Evolutionary conservation across 2,113 vertebrate species (phyloP).

Genomic region (Thunnus maccoyii): DNA sequence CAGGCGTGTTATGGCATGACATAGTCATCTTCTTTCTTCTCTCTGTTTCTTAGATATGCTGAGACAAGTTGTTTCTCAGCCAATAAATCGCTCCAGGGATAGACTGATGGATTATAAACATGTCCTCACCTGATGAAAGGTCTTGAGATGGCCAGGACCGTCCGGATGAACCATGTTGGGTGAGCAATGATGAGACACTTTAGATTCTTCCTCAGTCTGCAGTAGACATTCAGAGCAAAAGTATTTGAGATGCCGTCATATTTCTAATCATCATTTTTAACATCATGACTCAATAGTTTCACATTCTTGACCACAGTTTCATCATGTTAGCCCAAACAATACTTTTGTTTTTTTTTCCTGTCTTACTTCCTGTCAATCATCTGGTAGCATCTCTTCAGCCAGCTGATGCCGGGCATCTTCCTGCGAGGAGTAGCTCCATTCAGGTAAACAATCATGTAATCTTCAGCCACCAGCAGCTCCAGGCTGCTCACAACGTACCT

Average conservation of each 20-base stretch:
- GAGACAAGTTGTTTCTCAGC: neutral
- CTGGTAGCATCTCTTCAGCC: constrained; percentile 98
- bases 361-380: constrained; percentile 97
- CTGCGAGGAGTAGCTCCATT: constrained; percentile 95
- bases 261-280: neutral
- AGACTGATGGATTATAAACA: neutral
- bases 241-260: neutral
- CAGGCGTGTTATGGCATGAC: neutral
- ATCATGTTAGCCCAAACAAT: neutral
- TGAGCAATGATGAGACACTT: constrained; percentile 95
- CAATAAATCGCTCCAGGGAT: neutral
- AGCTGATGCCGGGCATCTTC: constrained; percentile 96
- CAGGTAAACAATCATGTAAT: constrained; percentile 98
- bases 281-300: neutral
- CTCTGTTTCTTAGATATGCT: neutral
- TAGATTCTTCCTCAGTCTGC: constrained; percentile 94
- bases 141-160: constrained; percentile 93
- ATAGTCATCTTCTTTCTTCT: neutral
- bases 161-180: constrained; percentile 96
- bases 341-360: fast-evolving
- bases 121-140: constrained; percentile 93
- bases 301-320: neutral
- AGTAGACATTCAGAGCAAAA: constrained; percentile 72
- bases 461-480: constrained; percentile 96
- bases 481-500: constrained; percentile 98